phyloP scores from a whole-genome alignment of 2,113 vertebrate species.

The Tragelaphus scriptus region DNA sequence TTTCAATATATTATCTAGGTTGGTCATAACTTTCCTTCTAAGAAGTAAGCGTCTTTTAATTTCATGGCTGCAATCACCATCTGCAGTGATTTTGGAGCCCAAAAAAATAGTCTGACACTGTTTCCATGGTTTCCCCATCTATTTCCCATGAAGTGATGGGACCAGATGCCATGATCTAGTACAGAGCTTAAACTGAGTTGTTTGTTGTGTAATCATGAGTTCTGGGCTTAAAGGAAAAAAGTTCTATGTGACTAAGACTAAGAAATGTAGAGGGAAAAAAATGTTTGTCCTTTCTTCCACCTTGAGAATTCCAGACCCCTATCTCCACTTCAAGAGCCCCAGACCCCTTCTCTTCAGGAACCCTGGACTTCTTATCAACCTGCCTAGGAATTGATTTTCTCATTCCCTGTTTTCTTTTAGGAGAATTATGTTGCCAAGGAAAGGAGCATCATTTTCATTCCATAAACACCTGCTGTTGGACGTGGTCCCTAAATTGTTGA shows the following conservation, averaged over 20 bases:
- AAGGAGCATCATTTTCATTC: not conserved
- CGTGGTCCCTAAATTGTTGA: not conserved
- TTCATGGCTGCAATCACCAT: too few relatives aligned
- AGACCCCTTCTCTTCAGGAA: not conserved
- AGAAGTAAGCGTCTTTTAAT: too few relatives aligned
- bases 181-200: not conserved
- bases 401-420: not conserved
- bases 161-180: too few relatives aligned
- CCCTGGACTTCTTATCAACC: not conserved
- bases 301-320: not conserved
- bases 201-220: not conserved
- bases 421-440: not conserved
- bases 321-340: not conserved
- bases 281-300: not conserved
- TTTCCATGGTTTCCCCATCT: too few relatives aligned
- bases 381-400: not conserved
- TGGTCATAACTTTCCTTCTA: too few relatives aligned
- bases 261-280: not conserved
- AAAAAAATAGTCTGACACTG: too few relatives aligned
- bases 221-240: not conserved
- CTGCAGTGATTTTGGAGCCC: too few relatives aligned
- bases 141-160: too few relatives aligned
- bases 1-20: too few relatives aligned
- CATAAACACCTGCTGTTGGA: not conserved
- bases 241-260: not conserved